A percentile compares a stretch with the other conserved stretches of the same genome.
Evolutionary conservation across 2,113 vertebrate genomes (phyloP).

Genomic region (Cinclus cinclus): DNA sequence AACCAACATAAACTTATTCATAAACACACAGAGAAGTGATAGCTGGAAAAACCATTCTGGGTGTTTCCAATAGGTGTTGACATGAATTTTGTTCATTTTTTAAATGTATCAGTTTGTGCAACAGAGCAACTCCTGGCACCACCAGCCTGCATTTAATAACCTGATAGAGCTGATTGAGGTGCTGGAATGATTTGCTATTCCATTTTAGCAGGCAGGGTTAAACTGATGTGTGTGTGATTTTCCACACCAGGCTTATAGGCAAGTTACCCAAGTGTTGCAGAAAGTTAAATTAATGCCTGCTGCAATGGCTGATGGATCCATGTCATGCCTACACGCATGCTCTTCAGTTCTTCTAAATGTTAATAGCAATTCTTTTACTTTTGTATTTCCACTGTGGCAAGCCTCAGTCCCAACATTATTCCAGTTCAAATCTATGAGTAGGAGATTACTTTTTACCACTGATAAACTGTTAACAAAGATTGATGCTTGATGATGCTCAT

Average conservation of each 20-base stretch:
- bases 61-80: background rate
- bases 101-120: background rate
- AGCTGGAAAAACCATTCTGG: background rate
- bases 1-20: background rate
- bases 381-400: background rate
- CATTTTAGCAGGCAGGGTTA: slow-evolving; percentile 18
- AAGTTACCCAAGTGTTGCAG: background rate
- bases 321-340: background rate
- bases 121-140: background rate
- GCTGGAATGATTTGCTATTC: slow-evolving; percentile 1
- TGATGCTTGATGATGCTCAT: slow-evolving; percentile 13
- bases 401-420: slow-evolving; percentile 30
- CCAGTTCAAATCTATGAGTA: slow-evolving; percentile 15
- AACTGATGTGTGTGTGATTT: slow-evolving; percentile 20
- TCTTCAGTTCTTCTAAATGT: background rate
- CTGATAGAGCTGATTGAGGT: background rate
- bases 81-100: background rate
- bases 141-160: slow-evolving; percentile 7
- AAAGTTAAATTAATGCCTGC: slow-evolving; percentile 24
- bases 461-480: slow-evolving; percentile 41
- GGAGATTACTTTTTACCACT: background rate
- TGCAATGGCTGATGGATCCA: slow-evolving; percentile 1
- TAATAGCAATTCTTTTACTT: background rate
- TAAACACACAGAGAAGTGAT: background rate
- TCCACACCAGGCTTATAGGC: background rate